Percentiles rank a stretch among this genome's conserved stretches.
Conservation (phyloP, 1,140 invertebrate species). For the Tetragnatha versicolor region DNA sequence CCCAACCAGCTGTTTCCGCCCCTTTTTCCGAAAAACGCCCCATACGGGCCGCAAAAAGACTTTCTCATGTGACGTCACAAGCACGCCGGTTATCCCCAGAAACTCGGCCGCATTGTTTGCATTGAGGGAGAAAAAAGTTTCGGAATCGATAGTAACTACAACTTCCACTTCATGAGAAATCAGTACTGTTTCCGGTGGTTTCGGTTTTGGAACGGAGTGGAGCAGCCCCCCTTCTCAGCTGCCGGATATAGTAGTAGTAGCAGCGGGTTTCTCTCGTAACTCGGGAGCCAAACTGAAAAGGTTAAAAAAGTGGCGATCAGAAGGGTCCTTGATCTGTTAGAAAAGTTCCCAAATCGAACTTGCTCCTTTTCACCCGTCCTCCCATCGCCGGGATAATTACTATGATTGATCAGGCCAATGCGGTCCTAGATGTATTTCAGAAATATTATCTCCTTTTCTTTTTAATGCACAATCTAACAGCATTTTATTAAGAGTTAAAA, state of each 20-base stretch:
- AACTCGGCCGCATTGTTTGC: constrained; percentile 10
- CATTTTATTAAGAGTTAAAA: too few species aligned
- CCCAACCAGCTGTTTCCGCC: constrained; percentile 48
- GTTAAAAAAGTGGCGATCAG: too few species aligned
- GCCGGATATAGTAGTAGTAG: constrained; percentile 42
- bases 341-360: too few species aligned
- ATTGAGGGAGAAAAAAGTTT: neutral
- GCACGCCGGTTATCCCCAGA: constrained; percentile 34
- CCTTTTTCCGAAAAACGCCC: constrained; percentile 22
- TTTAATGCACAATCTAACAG: too few species aligned
- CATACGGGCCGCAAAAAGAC: constrained; percentile 32
- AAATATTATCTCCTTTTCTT: too few species aligned
- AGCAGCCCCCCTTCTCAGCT: constrained; percentile 7
- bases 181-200: constrained; percentile 44
- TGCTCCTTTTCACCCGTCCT: too few species aligned
- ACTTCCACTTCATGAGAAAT: constrained; percentile 43
- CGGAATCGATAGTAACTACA: neutral
- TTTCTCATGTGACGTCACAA: constrained; percentile 54
- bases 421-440: too few species aligned
- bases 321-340: too few species aligned
- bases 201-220: constrained; percentile 30
- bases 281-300: too few species aligned
- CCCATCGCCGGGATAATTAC: too few species aligned
- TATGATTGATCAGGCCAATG: too few species aligned
- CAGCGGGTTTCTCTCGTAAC: neutral